phyloP scores from a whole-genome alignment of 2,797 vertebrate species.

The Enteromius radiatus region DNA sequence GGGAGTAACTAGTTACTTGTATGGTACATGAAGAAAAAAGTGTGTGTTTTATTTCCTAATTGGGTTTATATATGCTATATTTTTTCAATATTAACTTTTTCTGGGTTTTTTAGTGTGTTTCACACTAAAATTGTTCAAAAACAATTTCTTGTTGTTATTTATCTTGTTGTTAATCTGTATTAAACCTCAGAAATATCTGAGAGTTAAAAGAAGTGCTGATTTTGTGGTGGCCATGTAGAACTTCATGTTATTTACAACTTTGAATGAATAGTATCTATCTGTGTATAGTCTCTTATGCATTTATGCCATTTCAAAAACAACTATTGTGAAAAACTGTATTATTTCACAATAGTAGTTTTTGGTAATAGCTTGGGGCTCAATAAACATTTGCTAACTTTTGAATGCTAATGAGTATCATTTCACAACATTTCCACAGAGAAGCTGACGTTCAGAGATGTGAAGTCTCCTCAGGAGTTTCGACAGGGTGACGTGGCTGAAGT shows the following conservation, averaged over 20 bases:
- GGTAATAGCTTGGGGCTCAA: background rate
- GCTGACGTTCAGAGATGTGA: slow-evolving; percentile 90
- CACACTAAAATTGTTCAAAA: too few species aligned
- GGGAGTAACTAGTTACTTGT: too few species aligned
- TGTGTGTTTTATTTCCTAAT: too few species aligned
- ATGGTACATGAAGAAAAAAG: background rate
- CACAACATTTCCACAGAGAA: slow-evolving; percentile 80
- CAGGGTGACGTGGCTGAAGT: slow-evolving; percentile 93
- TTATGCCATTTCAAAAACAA: background rate
- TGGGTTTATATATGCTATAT: too few species aligned
- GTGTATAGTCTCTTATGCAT: background rate
- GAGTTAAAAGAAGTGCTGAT: background rate
- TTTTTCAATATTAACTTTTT: too few species aligned
- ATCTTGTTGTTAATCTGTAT: background rate
- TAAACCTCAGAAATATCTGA: background rate
- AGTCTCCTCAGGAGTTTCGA: slow-evolving; percentile 94
- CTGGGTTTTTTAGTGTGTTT: too few species aligned
- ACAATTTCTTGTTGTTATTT: background rate
- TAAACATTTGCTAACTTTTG: background rate
- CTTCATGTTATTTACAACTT: background rate
- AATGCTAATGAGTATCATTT: background rate
- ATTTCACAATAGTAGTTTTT: too few species aligned
- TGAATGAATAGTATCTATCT: background rate
- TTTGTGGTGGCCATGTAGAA: background rate
- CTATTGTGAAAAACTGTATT: background rate